These are phyloP conservation scores for Calliopsis andreniformis DNA, from an alignment of 1,140 invertebrate species.

Conservation along the genomic window DNA sequence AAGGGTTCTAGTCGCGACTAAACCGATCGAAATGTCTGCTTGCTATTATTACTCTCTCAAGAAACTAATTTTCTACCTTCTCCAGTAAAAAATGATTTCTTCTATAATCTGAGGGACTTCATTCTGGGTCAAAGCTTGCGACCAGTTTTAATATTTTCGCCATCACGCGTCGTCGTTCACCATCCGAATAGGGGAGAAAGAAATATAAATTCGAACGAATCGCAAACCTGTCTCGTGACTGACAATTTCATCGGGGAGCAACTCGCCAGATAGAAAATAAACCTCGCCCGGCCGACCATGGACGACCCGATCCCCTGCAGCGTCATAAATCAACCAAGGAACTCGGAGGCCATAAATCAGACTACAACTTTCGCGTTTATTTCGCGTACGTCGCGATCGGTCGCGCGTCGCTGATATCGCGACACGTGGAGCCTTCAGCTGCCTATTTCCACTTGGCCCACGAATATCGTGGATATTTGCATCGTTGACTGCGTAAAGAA, in stretches of 20 bases:
- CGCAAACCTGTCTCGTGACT: constrained; percentile 1
- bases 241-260: constrained; percentile 25
- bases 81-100: too few species aligned
- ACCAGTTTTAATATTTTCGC: too few species aligned
- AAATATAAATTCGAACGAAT: constrained; percentile 5
- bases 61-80: too few species aligned
- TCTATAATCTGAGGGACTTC: too few species aligned
- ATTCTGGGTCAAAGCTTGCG: too few species aligned
- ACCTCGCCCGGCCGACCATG: background rate
- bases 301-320: background rate
- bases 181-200: background rate
- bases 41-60: too few species aligned
- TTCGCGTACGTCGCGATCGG: constrained; percentile 47
- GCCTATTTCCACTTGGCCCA: constrained; percentile 21
- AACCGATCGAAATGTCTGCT: too few species aligned
- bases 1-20: too few species aligned
- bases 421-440: constrained; percentile 25
- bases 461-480: constrained; percentile 38
- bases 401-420: constrained; percentile 35
- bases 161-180: background rate
- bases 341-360: constrained; percentile 56
- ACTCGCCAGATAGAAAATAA: constrained; percentile 44
- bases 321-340: constrained; percentile 54
- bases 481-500: constrained; percentile 5
- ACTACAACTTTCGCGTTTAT: constrained; percentile 61